Evolutionary conservation across 2,888 invertebrate genomes (phyloP), one percentile per base, ranked within the genome.

Genomic region (Megaustenia siamemsis): DNA sequence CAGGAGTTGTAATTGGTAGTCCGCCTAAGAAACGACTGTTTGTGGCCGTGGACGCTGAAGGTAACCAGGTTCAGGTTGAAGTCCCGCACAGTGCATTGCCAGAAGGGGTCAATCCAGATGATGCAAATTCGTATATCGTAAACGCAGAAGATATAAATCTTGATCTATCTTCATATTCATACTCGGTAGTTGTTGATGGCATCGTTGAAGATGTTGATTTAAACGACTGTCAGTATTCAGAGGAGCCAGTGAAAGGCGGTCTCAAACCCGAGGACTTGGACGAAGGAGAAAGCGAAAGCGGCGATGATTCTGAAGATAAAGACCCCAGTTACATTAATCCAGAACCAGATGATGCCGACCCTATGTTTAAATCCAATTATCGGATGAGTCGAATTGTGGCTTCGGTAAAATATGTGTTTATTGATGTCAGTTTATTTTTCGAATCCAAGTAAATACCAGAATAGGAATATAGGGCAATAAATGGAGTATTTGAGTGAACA

Each of bases 141-240:
- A 81, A 85, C 53, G 85, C 85, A 35, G 85, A 85, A 56, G 85
- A 85, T 35, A 85, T 85, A n/a, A 85, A 85, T 68, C 85, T 85
- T 60, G 85, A 85, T 43, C 40, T 85, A 53, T 81, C 85, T 8
- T 85, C 85, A 32, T 85, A 85, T 49, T 85, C 85, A 1, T 85
- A 85, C 68, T 85, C 85, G 18, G 85, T 85, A 8, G 85, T 85
- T 2, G 85, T 85, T 32, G 85, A 85, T 49, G 85, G 85, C 12
- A 85, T 85, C 53, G 85, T 85, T 1, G 85, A 85, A 69, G 85
- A 85, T 77, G 85, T 85, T 66, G 85, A 85, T 43, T 60, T 85
- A 18, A 85, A 85, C 60, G 81, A 85, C 32, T 85, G 85, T 69
- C 85, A 85, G 28, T 85, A 85, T 43, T 40, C 76, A 28, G 85